Evolutionary conservation across 2,888 invertebrate genomes (phyloP).

Genomic region (Drosophila merina): DNA sequence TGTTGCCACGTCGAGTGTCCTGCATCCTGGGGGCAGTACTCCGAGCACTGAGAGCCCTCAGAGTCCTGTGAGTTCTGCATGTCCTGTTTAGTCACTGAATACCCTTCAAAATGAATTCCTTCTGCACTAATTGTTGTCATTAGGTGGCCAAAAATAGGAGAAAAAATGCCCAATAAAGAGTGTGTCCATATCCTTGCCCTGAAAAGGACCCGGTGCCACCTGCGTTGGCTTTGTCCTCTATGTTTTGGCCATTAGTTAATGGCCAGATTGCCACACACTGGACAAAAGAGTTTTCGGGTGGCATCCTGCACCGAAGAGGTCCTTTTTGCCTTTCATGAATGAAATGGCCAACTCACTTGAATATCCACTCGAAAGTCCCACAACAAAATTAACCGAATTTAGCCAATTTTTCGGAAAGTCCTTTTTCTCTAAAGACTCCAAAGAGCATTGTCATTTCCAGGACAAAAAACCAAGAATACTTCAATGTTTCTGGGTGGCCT

Average conservation of each 20-base stretch:
- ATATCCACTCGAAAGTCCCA: not conserved
- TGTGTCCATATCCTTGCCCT: not conserved
- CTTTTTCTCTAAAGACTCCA: not conserved
- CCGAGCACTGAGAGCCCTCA: not conserved
- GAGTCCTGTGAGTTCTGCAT: slow-evolving; percentile 4
- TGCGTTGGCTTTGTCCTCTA: slow-evolving; percentile 26
- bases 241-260: slow-evolving; percentile 33
- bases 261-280: slow-evolving; percentile 13
- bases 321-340: slow-evolving; percentile 13
- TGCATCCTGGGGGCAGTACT: slow-evolving; percentile 20
- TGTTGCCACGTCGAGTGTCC: slow-evolving; percentile 54
- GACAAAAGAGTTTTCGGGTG: slow-evolving; percentile 40
- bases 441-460: not conserved
- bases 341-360: slow-evolving; percentile 4
- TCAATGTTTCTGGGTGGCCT: not conserved
- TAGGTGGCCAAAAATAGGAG: slow-evolving; percentile 43
- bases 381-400: slow-evolving; percentile 8
- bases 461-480: not conserved
- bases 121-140: slow-evolving; percentile 78
- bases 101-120: slow-evolving; percentile 27
- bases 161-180: not conserved
- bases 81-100: slow-evolving; percentile 17
- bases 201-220: slow-evolving; percentile 20
- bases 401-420: not conserved
- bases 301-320: slow-evolving; percentile 41